Conservation (phyloP, 2,113 vertebrate species). For the Etia nguti region DNA sequence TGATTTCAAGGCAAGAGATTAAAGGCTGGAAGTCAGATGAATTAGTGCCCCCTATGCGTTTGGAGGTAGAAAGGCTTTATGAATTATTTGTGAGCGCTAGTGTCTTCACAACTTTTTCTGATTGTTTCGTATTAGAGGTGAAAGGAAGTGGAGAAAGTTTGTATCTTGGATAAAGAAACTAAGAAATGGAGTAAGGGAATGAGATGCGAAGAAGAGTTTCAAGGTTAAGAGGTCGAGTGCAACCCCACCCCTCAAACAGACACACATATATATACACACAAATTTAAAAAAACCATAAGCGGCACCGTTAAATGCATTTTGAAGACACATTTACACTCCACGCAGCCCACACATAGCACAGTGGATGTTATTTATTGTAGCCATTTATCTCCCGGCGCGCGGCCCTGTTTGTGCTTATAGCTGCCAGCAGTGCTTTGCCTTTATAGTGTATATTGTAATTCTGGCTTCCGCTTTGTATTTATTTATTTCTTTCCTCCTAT, state of each 20-base stretch:
- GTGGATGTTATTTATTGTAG: conserved; percentile 44
- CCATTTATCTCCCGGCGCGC: conserved; percentile 48
- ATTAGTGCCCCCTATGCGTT: not conserved
- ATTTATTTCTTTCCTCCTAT: not conserved
- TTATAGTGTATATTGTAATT: not conserved
- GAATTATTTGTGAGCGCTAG: not conserved
- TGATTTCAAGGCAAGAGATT: not conserved
- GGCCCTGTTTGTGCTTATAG: conserved; percentile 6
- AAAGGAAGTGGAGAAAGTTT: not conserved
- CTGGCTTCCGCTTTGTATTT: not conserved
- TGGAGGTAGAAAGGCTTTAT: not conserved
- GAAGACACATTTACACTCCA: not conserved
- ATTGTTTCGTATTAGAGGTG: not conserved
- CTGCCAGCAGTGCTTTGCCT: not conserved
- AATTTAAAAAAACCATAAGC: not conserved
- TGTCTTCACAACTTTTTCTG: not conserved
- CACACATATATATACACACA: not conserved
- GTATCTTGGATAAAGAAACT: not conserved
- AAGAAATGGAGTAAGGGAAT: not conserved
- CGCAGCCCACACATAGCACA: not conserved
- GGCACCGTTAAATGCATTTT: not conserved
- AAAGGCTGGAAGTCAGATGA: not conserved
- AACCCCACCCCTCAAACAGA: not conserved
- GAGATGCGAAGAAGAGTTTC: not conserved
- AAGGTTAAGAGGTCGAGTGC: not conserved